Evolutionary conservation across 2,113 vertebrate species (phyloP), one percentile per base, ranked within the genome.

Genomic region (Anoplopoma fimbria): DNA sequence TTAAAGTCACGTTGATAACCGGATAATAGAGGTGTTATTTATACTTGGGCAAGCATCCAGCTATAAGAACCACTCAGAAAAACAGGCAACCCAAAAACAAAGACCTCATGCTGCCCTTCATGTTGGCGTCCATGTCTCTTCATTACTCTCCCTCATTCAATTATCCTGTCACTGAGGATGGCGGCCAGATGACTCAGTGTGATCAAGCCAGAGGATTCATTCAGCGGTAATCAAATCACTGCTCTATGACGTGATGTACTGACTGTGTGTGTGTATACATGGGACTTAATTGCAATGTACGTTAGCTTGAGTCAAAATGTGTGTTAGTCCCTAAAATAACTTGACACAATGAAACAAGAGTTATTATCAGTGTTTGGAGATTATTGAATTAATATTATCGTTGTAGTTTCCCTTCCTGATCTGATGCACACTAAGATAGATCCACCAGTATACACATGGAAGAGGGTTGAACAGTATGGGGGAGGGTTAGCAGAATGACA

Each of bases 401-500:
- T 62, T 47, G 9, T 19, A 9, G 55, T 76, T 77, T 51, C 53
- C 17, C 15, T 42, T 38, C 61, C 47, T 38, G 51, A 69, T 79
- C 42, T 62, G 64, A 81, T 70, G 69, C 70, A 63, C 38, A 31
- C 51, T 1, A 58, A 15, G 53, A 87, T 27, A 45, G 6, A 79
- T 49, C 79, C 82, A 74, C 58, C 34, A 19, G 68, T 64, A 71
- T 71, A 79, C 78, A 82, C 81, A 77, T 45, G 64, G 57, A 87
- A 62, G 58, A 63, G 47, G 65, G 36, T 53, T 78, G 77, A 72
- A 60, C 58, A 42, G 64, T 8, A 65, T 90, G 93, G 93, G 91
- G 88, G 91, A 91, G 89, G 92, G 91, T 61, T 36, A 75, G 71
- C 71, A 88, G 81, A 77, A 91, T 94, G 93, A 93, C 90, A 92